phyloP scores from a whole-genome alignment of 2,113 vertebrate species.

The Chionis minor region DNA sequence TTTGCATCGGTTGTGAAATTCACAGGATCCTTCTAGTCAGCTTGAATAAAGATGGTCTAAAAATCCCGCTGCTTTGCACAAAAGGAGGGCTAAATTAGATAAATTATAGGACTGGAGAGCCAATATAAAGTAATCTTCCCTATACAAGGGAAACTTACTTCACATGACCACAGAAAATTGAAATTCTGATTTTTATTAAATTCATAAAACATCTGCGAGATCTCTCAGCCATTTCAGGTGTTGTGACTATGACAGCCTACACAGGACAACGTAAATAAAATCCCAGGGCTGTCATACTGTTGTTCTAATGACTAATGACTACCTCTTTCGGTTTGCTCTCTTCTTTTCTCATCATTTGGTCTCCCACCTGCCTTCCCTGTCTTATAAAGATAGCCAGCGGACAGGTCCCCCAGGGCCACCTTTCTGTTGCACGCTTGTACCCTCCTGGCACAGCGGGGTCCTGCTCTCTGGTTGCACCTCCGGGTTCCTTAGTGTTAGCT shows the following conservation, averaged over 20 bases:
- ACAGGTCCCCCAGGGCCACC: neutral
- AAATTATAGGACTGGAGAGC: neutral
- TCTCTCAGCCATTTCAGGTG: neutral
- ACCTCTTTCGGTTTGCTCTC: neutral
- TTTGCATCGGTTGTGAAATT: neutral
- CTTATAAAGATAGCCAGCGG: neutral
- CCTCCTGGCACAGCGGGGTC: neutral
- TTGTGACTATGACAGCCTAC: neutral
- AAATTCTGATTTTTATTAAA: neutral
- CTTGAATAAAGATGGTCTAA: neutral
- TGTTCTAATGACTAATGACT: neutral
- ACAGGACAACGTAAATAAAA: neutral
- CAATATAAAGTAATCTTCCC: neutral
- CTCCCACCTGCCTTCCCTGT: neutral
- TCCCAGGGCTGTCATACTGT: neutral
- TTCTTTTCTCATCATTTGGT: neutral
- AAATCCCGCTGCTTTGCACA: neutral
- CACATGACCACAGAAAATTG: neutral
- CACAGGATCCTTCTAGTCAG: neutral
- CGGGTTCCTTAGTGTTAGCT: neutral
- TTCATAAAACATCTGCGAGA: neutral
- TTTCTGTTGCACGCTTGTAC: neutral
- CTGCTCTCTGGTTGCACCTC: neutral
- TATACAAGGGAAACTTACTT: neutral
- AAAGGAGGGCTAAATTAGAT: neutral